Percentiles rank a stretch among this genome's conserved stretches.
Evolutionary conservation across 2,797 vertebrate species (phyloP).

Genomic region (Lepus townsendii): DNA sequence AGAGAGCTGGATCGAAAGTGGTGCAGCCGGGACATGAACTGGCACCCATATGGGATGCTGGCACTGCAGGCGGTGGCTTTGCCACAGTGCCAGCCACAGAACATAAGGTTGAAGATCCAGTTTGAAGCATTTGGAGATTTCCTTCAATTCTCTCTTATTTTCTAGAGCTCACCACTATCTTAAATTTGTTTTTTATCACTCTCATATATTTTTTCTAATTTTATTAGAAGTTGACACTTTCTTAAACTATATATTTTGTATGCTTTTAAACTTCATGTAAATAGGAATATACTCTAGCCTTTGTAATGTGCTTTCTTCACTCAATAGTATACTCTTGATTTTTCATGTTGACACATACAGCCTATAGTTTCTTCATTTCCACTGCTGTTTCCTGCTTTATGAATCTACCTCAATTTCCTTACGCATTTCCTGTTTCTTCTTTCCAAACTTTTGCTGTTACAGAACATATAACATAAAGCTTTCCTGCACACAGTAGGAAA

Average conservation of each 20-base stretch:
- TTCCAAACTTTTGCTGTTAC: background rate
- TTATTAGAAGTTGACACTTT: background rate
- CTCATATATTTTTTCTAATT: background rate
- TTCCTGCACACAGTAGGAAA: background rate
- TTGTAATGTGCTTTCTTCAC: constrained; percentile 29
- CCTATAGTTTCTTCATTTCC: background rate
- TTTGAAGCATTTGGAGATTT: background rate
- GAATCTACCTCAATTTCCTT: background rate
- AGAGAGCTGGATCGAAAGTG: too few species aligned
- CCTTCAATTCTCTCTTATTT: background rate
- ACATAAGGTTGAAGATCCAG: background rate
- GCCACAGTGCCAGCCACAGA: background rate
- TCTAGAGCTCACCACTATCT: background rate
- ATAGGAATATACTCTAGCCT: background rate
- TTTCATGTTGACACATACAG: background rate
- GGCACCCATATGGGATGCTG: too few species aligned
- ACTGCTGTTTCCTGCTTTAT: background rate
- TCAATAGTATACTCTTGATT: background rate
- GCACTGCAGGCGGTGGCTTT: too few species aligned
- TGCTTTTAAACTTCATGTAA: background rate
- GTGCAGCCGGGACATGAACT: too few species aligned
- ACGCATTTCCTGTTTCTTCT: background rate
- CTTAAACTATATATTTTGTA: background rate
- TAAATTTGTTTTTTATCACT: constrained; percentile 20
- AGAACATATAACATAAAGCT: background rate